A percentile compares a stretch with the other conserved stretches of the same genome.
These are phyloP conservation scores for Leptopilina syphax DNA, from an alignment of 2,888 invertebrate genomes.

Conservation along the genomic window DNA sequence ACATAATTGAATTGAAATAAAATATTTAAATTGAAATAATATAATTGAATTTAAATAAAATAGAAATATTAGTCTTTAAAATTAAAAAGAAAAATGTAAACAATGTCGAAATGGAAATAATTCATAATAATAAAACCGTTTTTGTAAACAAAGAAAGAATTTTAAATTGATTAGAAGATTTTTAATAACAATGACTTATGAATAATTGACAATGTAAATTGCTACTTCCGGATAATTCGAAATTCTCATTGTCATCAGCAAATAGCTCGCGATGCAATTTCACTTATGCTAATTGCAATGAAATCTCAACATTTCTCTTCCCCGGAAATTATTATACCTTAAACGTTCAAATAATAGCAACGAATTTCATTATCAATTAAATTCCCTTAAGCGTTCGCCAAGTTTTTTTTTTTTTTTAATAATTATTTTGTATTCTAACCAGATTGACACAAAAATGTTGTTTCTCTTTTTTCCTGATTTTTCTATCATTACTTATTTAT, in stretches of 20 bases:
- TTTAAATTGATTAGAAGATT: background rate
- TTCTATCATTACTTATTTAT: no score
- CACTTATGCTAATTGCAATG: slow-evolving; percentile 62
- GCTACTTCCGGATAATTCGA: slow-evolving; percentile 55
- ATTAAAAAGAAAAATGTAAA: no score
- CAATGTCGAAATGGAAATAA: no score
- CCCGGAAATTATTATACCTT: slow-evolving; percentile 16
- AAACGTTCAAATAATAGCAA: slow-evolving; percentile 9
- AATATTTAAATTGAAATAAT: no score
- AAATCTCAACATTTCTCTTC: slow-evolving; percentile 16
- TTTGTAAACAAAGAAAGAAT: background rate
- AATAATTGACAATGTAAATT: slow-evolving; percentile 48
- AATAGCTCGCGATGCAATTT: slow-evolving; percentile 55
- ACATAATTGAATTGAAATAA: no score
- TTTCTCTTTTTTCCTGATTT: background rate
- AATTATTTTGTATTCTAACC: background rate
- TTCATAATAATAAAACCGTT: background rate
- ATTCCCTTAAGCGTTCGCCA: background rate
- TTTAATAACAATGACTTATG: slow-evolving; percentile 1
- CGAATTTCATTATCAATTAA: background rate
- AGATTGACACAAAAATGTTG: background rate
- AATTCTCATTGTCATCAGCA: slow-evolving; percentile 53
- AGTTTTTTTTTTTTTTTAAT: background rate
- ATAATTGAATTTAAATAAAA: no score
- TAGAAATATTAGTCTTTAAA: no score